Evolutionary conservation across 23 tunicate genomes (phyloP).

Genomic region (Ascidia mentula): DNA sequence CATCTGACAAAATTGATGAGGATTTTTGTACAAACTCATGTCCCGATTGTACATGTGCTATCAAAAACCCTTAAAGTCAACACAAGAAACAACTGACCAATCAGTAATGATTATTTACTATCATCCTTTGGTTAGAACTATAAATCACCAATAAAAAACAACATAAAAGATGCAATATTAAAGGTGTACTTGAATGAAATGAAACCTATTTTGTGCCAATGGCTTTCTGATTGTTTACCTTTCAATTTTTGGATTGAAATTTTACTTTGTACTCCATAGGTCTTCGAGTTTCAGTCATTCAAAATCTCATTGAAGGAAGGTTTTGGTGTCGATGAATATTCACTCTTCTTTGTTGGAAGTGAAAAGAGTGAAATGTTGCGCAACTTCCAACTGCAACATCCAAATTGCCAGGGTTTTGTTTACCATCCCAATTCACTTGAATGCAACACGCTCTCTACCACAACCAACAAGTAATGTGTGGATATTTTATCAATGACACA

Average conservation of each 20-base stretch:
- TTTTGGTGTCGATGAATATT: constrained; percentile 29
- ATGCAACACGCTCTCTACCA: constrained; percentile 16
- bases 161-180: no score
- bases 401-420: constrained; percentile 48
- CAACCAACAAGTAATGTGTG: constrained; percentile 58
- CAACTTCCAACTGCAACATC: constrained; percentile 59
- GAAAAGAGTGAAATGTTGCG: constrained; percentile 48
- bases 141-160: no score
- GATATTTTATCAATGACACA: no score
- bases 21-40: constrained; percentile 56
- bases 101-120: no score
- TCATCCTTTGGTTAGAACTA: no score
- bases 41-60: constrained; percentile 63
- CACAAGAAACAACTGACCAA: neutral
- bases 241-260: no score
- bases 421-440: constrained; percentile 32
- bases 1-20: neutral
- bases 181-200: no score
- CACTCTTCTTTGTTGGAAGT: constrained; percentile 61
- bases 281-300: neutral
- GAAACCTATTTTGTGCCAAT: no score
- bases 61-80: neutral
- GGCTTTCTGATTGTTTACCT: no score
- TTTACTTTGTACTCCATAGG: no score
- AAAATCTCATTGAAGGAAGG: constrained; percentile 22